Base-by-base conservation (phyloP, 1,140 invertebrate species). In the Heliconius nattereri region DNA sequence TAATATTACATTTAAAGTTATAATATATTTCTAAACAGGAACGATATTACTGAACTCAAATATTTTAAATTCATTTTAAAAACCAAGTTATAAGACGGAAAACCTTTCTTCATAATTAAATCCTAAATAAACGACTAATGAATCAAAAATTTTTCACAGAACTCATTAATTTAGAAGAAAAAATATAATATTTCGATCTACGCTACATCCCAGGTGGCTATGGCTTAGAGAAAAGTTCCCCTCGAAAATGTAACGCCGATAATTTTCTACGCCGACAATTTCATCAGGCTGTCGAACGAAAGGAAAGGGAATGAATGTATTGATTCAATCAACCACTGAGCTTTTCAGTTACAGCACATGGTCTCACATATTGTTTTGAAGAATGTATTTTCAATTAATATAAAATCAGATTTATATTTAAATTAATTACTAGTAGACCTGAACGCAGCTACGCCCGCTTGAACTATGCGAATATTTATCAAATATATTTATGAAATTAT, bases 271-370 rank as follows among this genome's bases (percentile, higher is more conserved):
- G n/a, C n/a, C n/a, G 23, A 26, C n/a, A 60, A 60, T 60, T 60
- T 60, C 5, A 13, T 45, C 40, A 45, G 40, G 40, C 40, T 13
- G 40, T 45, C 40, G 40, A 45, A 45, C 13, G 40, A 26, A 60
- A 60, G 7, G n/a, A 60, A 60, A 11, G 8, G 23, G 23, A 20
- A 60, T 11, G 23, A 20, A 60, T 11, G 57, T 45, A 45, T 60
- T 60, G 23, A 60, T 60, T 60, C 57, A 60, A 60, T 60, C n/a
- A 60, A 60, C 57, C 57, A 60, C n/a, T 60, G n/a, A 9, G 57
- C 57, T 45, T 45, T 45, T 16, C 13, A 45, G 40, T 45, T 45
- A 45, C 40, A 16, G 40, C 40, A 45, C 13, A 45, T 45, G 40
- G 13, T 45, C 40, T 16, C 40, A 45, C 13, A 45, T 45, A 45